Percentiles rank a stretch among this genome's conserved stretches.
These are phyloP conservation scores for Hozukius guyotensis DNA, from an alignment of 2,797 vertebrate genomes.

Conservation along the genomic window DNA sequence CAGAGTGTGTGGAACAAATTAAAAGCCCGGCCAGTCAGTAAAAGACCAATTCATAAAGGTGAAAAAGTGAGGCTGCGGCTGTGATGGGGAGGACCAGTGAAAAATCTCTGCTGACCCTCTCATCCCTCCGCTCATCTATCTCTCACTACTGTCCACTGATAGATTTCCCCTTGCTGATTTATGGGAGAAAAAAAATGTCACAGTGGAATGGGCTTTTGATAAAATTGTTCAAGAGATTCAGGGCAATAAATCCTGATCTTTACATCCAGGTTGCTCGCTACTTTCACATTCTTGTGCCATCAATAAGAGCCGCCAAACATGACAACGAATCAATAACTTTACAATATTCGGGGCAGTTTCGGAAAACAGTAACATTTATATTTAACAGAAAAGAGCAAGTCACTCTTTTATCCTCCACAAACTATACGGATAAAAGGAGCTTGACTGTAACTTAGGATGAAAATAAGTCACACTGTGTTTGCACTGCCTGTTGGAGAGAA, in stretches of 20 bases:
- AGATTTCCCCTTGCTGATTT: slow-evolving; percentile 97
- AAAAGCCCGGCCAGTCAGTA: slow-evolving; percentile 89
- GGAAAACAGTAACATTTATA: slow-evolving; percentile 88
- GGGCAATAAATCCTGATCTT: slow-evolving; percentile 99
- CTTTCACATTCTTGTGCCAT: slow-evolving; percentile 97
- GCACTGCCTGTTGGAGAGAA: slow-evolving; percentile 25
- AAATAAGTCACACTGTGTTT: slow-evolving; percentile 72
- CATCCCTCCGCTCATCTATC: slow-evolving; percentile 97
- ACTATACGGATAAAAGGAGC: slow-evolving; percentile 33
- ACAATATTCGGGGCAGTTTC: slow-evolving; percentile 89
- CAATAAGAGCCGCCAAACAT: slow-evolving; percentile 93
- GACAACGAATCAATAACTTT: slow-evolving; percentile 96
- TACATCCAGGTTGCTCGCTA: slow-evolving; percentile 94
- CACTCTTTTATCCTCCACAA: slow-evolving; percentile 53
- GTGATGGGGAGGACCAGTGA: slow-evolving; percentile 92
- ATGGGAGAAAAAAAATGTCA: slow-evolving; percentile 98
- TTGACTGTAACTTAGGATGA: slow-evolving; percentile 68
- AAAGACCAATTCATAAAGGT: slow-evolving; percentile 93
- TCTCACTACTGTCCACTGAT: slow-evolving; percentile 97
- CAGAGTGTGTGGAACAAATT: slow-evolving; percentile 86
- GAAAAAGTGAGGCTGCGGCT: slow-evolving; percentile 89
- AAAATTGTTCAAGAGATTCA: slow-evolving; percentile 99
- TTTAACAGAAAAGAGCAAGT: slow-evolving; percentile 75
- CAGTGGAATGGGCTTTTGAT: slow-evolving; percentile 99
- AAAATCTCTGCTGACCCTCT: slow-evolving; percentile 97